Percentiles rank a stretch among this genome's conserved stretches.
Conservation (phyloP, 64 coral and sea anemone genomes). For the Astreopora myriophthalma region DNA sequence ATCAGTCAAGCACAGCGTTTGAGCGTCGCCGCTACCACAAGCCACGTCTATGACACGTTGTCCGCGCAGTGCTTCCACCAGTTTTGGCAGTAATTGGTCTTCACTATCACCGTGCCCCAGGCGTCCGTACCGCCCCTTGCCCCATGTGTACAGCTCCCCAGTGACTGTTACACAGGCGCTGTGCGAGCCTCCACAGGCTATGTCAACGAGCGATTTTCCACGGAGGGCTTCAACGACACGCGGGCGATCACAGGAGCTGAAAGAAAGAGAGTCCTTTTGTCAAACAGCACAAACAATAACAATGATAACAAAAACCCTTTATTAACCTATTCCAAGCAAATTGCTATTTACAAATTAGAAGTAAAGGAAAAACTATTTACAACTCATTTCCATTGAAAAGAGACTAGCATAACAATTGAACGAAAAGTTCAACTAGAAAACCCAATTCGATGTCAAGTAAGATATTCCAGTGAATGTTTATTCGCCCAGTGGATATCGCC, state of each 20-base stretch:
- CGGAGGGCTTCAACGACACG: conserved; percentile 83
- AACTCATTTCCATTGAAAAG: no score
- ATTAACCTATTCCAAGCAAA: no score
- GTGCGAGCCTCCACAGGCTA: conserved; percentile 92
- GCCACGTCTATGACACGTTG: conserved; percentile 91
- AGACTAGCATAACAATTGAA: neutral
- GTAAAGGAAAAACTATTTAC: no score
- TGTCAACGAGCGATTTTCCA: conserved; percentile 84
- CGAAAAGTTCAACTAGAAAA: neutral
- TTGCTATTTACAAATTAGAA: no score
- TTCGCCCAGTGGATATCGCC: no score
- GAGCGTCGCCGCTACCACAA: conserved; percentile 95
- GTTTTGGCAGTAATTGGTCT: conserved; percentile 85
- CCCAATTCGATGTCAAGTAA: no score
- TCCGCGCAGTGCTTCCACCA: conserved; percentile 89
- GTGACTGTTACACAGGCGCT: conserved; percentile 77
- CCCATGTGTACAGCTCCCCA: conserved; percentile 95
- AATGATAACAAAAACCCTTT: no score
- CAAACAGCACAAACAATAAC: no score
- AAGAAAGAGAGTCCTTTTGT: no score
- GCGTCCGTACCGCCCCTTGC: conserved; percentile 93
- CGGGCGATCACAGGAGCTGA: conserved; percentile 86
- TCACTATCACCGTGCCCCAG: conserved; percentile 98
- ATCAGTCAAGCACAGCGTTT: conserved; percentile 94
- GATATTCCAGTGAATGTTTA: no score